Evolutionary conservation across 2,888 invertebrate species (phyloP), one percentile per base, ranked within the genome.

Genomic region (Brenthis hecate): DNA sequence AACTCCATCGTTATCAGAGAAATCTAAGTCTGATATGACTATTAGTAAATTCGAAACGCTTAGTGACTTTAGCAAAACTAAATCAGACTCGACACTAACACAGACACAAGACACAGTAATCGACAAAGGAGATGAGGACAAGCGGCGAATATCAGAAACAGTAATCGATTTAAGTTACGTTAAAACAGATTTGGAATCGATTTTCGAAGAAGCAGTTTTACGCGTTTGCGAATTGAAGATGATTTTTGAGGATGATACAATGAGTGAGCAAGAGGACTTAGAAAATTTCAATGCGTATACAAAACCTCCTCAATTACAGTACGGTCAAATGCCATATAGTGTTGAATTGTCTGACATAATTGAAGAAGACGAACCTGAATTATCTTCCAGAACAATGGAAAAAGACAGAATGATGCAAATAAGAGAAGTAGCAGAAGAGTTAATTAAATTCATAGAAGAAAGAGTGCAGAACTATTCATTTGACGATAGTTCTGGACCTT

Each of bases 61-160:
- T 43, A 91, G 91, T 69, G 92, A 92, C 71, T 86, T 92, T 16
- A 92, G 91, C 69, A 92, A 91, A 74, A 92, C 92, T 0, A 92
- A 92, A 83, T 92, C 92, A 0, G 92, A 92, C 74, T 91, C 91
- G 0, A 92, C 92, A 0, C 72, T 92, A 23, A 92, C 91, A 0
- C 90, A 91, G 19, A 92, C 92, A 1, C 89, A 87, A 78, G 92
- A 92, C 14, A 92, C 92, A 0, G 91, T 92, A 0, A 87, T 92
- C 73, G 91, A 92, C n/a, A 82, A 80, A 76, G 86, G 85, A 16
- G 85, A 84, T 36, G 72, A 73, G 0, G 85, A 83, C 13, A 83
- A 75, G 1, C 84, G 92, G 74, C 77, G 92, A 0, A 88, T 92
- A 53, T 92, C 92, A 0, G 92, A 92, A 79, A 89, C 91, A 0